These are phyloP conservation scores for Bubo blakistoni DNA, from an alignment of 2,113 vertebrate species.

Conservation along the genomic window DNA sequence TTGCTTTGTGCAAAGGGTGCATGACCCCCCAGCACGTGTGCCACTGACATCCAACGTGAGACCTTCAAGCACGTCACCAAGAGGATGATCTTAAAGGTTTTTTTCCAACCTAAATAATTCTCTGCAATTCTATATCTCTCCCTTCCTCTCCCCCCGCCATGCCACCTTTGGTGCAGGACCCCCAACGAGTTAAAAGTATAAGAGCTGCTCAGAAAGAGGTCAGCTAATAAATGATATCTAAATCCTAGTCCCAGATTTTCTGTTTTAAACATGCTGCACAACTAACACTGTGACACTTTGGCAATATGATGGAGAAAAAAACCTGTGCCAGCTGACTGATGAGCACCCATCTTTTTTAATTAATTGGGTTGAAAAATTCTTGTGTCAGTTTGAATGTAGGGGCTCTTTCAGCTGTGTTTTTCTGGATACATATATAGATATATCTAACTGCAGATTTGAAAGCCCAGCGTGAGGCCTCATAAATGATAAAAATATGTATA, in stretches of 20 bases:
- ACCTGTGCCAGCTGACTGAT: constrained; percentile 65
- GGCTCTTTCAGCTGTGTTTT: constrained; percentile 40
- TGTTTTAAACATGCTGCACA: constrained; percentile 59
- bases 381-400: constrained; percentile 50
- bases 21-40: rapidly evolving
- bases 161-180: neutral
- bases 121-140: neutral
- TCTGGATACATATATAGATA: constrained; percentile 37
- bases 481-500: constrained; percentile 60
- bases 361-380: constrained; percentile 68
- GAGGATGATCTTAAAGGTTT: neutral
- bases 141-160: neutral
- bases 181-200: constrained; percentile 13
- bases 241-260: constrained; percentile 67
- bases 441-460: constrained; percentile 41
- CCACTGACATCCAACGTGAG: neutral
- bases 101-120: neutral
- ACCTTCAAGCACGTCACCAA: rapidly evolving
- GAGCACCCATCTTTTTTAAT: constrained; percentile 68
- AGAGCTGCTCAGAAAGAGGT: constrained; percentile 32
- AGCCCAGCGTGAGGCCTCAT: constrained; percentile 31
- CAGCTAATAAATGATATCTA: constrained; percentile 45
- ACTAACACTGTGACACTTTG: constrained; percentile 71
- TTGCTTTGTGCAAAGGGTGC: neutral
- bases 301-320: constrained; percentile 54